A percentile compares a stretch with the other conserved stretches of the same genome.
These are phyloP conservation scores for Melanotus villosus DNA, from an alignment of 2,888 invertebrate species.

Conservation along the genomic window DNA sequence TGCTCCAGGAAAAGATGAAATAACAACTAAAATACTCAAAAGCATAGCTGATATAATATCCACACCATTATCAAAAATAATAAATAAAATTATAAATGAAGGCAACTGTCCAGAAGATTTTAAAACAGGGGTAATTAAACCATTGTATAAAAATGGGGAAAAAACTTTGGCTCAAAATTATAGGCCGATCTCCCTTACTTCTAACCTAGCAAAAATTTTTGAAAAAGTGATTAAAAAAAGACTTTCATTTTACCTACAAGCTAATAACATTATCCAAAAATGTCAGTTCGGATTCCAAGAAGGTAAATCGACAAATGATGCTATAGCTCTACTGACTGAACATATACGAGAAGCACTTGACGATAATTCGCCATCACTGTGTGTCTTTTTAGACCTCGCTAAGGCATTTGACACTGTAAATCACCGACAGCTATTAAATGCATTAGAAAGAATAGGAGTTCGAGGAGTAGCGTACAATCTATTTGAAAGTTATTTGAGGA, in stretches of 20 bases:
- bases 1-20: background rate
- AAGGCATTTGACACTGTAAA: too few relatives aligned
- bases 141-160: background rate
- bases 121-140: background rate
- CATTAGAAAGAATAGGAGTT: too few relatives aligned
- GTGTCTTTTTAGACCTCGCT: too few relatives aligned
- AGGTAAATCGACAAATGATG: background rate
- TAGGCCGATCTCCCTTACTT: background rate
- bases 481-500: too few relatives aligned
- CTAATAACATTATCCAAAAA: background rate
- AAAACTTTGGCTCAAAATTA: background rate
- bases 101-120: background rate
- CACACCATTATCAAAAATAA: background rate
- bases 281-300: background rate
- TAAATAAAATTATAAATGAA: background rate
- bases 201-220: background rate
- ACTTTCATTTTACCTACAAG: background rate
- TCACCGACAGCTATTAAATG: too few relatives aligned
- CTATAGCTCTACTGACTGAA: background rate
- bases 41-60: background rate
- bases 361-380: too few relatives aligned
- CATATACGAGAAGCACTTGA: too few relatives aligned
- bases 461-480: too few relatives aligned
- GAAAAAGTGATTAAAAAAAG: background rate
- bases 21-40: background rate